These are phyloP conservation scores for Hemibates koningsi DNA, from an alignment of 2,113 vertebrate species.

Conservation along the genomic window DNA sequence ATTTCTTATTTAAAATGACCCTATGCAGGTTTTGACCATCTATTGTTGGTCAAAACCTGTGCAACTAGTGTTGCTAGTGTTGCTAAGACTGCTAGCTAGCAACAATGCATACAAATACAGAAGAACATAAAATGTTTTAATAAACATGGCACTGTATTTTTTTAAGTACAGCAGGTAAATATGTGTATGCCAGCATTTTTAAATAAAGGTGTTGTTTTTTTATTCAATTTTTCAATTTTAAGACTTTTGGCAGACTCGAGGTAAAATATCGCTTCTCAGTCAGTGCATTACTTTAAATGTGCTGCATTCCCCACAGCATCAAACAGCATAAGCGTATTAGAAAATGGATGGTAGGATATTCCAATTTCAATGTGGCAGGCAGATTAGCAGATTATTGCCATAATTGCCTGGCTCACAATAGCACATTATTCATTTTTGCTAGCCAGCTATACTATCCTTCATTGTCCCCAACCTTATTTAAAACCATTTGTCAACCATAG, in stretches of 20 bases:
- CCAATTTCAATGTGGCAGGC: conserved; percentile 8
- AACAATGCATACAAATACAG: neutral
- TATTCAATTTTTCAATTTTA: rapidly evolving
- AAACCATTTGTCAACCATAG: neutral
- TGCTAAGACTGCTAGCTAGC: neutral
- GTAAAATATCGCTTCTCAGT: neutral
- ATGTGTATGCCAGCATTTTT: neutral
- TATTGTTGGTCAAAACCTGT: no score
- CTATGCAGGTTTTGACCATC: neutral
- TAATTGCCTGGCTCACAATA: conserved; percentile 21
- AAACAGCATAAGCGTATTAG: conserved; percentile 22
- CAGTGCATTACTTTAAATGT: neutral
- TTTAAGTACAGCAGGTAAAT: neutral
- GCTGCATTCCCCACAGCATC: neutral
- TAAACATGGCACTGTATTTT: neutral
- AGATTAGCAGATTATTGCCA: conserved; percentile 48
- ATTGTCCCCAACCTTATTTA: neutral
- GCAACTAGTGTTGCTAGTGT: neutral
- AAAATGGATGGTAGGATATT: conserved; percentile 18
- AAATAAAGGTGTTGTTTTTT: neutral
- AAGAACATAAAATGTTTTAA: neutral
- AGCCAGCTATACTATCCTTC: neutral
- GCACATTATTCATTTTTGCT: neutral
- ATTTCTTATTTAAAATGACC: neutral
- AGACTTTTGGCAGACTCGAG: neutral